Evolutionary conservation across 2,113 vertebrate species (phyloP).

Genomic region (Hippocampus barbouri): DNA sequence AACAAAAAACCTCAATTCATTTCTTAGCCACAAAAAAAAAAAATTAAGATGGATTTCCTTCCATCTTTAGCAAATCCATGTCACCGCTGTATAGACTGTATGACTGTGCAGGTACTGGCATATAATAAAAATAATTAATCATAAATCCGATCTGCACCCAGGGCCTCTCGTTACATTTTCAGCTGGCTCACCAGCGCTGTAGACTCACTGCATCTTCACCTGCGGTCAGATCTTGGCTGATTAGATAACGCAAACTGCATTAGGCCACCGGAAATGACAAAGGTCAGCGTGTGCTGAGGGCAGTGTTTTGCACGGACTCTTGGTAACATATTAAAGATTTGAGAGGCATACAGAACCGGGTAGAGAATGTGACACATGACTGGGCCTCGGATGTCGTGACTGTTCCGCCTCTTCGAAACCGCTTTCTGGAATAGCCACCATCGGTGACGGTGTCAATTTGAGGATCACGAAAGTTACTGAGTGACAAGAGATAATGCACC

Average conservation of each 20-base stretch:
- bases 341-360: slow-evolving; percentile 10
- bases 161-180: background rate
- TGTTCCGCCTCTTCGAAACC: slow-evolving; percentile 1
- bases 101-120: background rate
- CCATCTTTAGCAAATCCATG: background rate
- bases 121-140: background rate
- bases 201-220: slow-evolving; percentile 18
- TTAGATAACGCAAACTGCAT: slow-evolving; percentile 63
- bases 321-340: slow-evolving; percentile 69
- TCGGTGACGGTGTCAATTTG: slow-evolving; percentile 2
- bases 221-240: slow-evolving; percentile 53
- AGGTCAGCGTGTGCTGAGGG: slow-evolving; percentile 67
- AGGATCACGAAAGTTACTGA: slow-evolving; percentile 3
- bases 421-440: slow-evolving; percentile 1
- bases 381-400: background rate
- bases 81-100: background rate
- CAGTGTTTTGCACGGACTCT: slow-evolving; percentile 54
- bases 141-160: background rate
- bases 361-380: slow-evolving; percentile 30
- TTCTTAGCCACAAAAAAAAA: background rate
- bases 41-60: background rate
- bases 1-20: background rate
- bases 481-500: slow-evolving; percentile 8
- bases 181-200: slow-evolving; percentile 5
- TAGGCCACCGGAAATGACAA: slow-evolving; percentile 65